A percentile compares a stretch with the other conserved stretches of the same genome.
phyloP scores from a whole-genome alignment of 2,113 vertebrate species.

The Platichthys flesus region DNA sequence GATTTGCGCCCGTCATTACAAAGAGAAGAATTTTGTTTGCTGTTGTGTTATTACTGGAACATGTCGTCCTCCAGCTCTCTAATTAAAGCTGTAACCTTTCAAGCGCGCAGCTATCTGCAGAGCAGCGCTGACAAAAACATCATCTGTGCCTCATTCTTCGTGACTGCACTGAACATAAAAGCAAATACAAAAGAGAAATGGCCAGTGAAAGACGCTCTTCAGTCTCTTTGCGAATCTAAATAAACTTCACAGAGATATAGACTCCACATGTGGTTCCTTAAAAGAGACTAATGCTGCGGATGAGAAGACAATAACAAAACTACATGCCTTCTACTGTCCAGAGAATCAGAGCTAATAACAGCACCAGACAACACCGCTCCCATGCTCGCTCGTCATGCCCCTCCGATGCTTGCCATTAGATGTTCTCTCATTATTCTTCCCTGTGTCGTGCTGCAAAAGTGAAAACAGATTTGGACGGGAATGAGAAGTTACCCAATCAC shows the following conservation, averaged over 20 bases:
- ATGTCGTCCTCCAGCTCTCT: slow-evolving; percentile 39
- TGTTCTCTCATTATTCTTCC: slow-evolving; percentile 41
- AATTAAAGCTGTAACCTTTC: slow-evolving; percentile 63
- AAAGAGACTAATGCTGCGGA: slow-evolving; percentile 61
- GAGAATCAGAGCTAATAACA: slow-evolving; percentile 55
- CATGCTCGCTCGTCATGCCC: slow-evolving; percentile 35
- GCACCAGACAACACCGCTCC: slow-evolving; percentile 52
- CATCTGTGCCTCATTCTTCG: slow-evolving; percentile 25
- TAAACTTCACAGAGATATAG: slow-evolving; percentile 72
- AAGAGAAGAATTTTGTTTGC: slow-evolving; percentile 57
- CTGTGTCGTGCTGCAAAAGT: slow-evolving; percentile 41
- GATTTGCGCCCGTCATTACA: slow-evolving; percentile 54
- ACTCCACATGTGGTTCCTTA: slow-evolving; percentile 73
- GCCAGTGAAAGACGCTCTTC: slow-evolving; percentile 55
- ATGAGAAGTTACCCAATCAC: slow-evolving; percentile 50
- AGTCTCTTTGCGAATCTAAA: slow-evolving; percentile 73
- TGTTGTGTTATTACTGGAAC: slow-evolving; percentile 56
- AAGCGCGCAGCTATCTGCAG: slow-evolving; percentile 46
- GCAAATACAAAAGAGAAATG: slow-evolving; percentile 41
- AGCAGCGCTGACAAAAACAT: slow-evolving; percentile 39
- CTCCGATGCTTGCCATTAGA: slow-evolving; percentile 46
- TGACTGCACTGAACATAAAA: slow-evolving; percentile 45
- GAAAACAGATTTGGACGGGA: slow-evolving; percentile 58
- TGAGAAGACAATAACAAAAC: slow-evolving; percentile 69
- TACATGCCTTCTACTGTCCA: slow-evolving; percentile 29